Conservation (phyloP, 2,888 invertebrate species). For the Coleophora flavipennella region DNA sequence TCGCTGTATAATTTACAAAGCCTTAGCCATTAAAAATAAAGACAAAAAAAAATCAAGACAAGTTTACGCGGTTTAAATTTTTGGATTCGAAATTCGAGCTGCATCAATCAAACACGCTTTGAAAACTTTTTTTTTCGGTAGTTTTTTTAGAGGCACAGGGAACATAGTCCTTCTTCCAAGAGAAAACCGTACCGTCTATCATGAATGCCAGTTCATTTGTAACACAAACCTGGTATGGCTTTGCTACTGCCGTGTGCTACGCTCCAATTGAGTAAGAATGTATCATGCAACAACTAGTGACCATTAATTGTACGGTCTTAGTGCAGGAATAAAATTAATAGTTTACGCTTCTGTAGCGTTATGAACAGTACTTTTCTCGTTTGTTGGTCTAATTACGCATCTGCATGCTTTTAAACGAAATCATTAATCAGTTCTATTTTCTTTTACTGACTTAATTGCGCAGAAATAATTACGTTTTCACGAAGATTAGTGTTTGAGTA, state of each 20-base stretch:
- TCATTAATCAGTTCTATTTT: too few relatives aligned
- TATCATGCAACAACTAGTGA: slow-evolving; percentile 42
- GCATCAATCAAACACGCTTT: neutral
- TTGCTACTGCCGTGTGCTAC: slow-evolving; percentile 36
- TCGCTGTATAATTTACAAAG: slow-evolving; percentile 1
- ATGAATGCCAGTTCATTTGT: slow-evolving; percentile 47
- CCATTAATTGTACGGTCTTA: neutral
- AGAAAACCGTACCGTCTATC: slow-evolving; percentile 47
- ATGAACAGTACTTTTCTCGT: too few relatives aligned
- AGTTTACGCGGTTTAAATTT: too few relatives aligned
- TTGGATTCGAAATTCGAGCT: neutral
- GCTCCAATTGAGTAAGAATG: slow-evolving; percentile 65
- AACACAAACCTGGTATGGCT: slow-evolving; percentile 40
- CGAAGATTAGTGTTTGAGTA: too few relatives aligned
- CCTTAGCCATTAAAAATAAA: neutral
- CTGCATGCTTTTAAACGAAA: too few relatives aligned
- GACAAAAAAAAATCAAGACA: neutral
- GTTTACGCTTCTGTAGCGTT: too few relatives aligned
- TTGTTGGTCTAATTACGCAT: too few relatives aligned
- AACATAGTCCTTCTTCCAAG: slow-evolving; percentile 21
- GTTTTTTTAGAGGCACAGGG: slow-evolving; percentile 13
- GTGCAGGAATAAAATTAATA: too few relatives aligned
- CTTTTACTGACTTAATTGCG: too few relatives aligned
- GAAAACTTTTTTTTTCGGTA: slow-evolving; percentile 15
- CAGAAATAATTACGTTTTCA: too few relatives aligned